Evolutionary conservation across 2,888 invertebrate species (phyloP), one percentile per base, ranked within the genome.

Genomic region (Plebejus anna): DNA sequence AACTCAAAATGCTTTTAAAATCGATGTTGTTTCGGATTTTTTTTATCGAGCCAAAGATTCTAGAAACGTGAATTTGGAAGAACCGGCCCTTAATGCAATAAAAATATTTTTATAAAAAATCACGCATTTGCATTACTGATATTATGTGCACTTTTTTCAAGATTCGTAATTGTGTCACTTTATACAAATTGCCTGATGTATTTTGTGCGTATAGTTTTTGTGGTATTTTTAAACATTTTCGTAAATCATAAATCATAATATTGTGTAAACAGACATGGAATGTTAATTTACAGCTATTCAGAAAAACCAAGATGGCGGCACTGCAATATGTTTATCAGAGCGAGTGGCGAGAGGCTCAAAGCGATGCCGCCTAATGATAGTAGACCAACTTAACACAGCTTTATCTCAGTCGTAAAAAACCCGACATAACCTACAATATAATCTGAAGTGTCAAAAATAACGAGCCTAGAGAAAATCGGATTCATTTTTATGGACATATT

Each of bases 381-480:
- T 75, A 76, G 78, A 79, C 75, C 78, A 70, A 77, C 79, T 80
- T 79, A 79, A 81, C 81, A 81, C 82, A 80, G 80, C 82, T 86
- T 86, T 86, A 86, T 88, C 84, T 79, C 79, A 78, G 79, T 86
- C 84, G 85, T 85, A 84, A 85, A 87, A 87, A 86, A 85, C 82
- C 82, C 82, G 83, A 82, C 83, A 79, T 78, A 61, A 78, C 78
- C 32, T 66, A 66, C 66, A 66, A 36, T 66, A 42, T 71, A 71
- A 71, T 71, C 71, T 71, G 42, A 71, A 66, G 66, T 66, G 66
- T 66, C 66, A 66, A 66, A 66, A 66, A 66, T 36, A 66, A 66
- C 66, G 36, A 22, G 32, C 66, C 66, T 66, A 66, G 72, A 72
- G 47, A 72, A 72, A 22, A 72, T 47, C 47, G 28, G 42, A 51